phyloP scores from a whole-genome alignment of 2,113 vertebrate genomes.

The Motacilla tschutschensis region DNA sequence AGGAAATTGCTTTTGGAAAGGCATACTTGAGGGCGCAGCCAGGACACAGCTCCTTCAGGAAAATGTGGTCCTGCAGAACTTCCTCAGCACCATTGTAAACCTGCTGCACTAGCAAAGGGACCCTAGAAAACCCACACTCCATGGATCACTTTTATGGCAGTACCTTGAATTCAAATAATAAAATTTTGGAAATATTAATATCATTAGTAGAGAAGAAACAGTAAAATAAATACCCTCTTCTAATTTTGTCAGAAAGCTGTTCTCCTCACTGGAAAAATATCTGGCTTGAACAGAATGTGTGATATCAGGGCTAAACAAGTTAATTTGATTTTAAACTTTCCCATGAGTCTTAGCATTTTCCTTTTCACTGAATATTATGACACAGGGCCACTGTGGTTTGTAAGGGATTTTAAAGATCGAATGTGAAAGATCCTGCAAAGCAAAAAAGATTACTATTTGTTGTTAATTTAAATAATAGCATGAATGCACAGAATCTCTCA shows the following conservation, averaged over 20 bases:
- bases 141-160: not conserved
- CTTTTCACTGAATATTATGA: constrained; percentile 7
- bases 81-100: not conserved
- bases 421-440: not conserved
- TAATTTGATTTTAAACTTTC: constrained; percentile 18
- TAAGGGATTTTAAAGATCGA: not conserved
- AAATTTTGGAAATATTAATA: not conserved
- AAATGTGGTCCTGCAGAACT: not conserved
- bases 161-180: not conserved
- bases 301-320: constrained; percentile 9
- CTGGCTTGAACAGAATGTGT: not conserved
- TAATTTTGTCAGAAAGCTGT: not conserved
- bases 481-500: not conserved
- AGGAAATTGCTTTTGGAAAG: constrained; percentile 22
- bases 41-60: not conserved
- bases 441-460: not conserved
- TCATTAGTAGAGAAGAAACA: not conserved
- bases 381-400: not conserved
- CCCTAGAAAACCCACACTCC: not conserved
- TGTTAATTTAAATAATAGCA: constrained; percentile 23
- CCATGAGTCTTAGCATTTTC: constrained; percentile 1
- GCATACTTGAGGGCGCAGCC: not conserved
- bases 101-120: not conserved
- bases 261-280: not conserved
- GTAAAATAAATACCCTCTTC: not conserved